Evolutionary conservation across 2,888 invertebrate species (phyloP).

Genomic region (Luffia ferchaultella): DNA sequence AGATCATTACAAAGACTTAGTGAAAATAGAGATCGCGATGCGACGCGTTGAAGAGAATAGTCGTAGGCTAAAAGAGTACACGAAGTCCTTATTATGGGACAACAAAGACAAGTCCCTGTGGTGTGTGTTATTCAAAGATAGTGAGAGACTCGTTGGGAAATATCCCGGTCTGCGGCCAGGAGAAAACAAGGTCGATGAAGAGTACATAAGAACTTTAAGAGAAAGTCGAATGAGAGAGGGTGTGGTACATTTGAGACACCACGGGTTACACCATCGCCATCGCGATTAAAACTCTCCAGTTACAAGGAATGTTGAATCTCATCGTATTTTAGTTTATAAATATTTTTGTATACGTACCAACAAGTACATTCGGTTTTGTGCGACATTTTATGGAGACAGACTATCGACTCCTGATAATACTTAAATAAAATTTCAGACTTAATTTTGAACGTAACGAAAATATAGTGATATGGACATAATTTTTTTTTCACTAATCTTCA

Average conservation of each 20-base stretch:
- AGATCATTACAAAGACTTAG: constrained; percentile 59
- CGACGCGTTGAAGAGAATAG: constrained; percentile 60
- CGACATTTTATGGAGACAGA: too few species aligned
- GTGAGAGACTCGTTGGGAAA: constrained; percentile 35
- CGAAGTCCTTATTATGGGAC: constrained; percentile 58
- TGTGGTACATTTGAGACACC: constrained; percentile 52
- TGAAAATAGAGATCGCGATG: constrained; percentile 63
- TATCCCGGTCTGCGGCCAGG: constrained; percentile 21
- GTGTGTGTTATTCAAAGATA: constrained; percentile 61
- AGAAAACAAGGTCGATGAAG: constrained; percentile 40
- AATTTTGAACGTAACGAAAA: too few species aligned
- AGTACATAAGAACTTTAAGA: constrained; percentile 43
- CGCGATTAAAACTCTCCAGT: neutral
- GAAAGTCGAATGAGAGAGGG: constrained; percentile 52
- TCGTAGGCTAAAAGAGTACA: constrained; percentile 56
- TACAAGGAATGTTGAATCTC: neutral
- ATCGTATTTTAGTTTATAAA: constrained; percentile 18
- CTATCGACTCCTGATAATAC: too few species aligned
- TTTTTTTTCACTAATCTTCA: too few species aligned
- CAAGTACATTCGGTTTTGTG: too few species aligned
- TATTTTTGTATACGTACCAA: constrained; percentile 9
- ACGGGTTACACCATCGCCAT: constrained; percentile 46
- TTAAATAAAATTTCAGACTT: too few species aligned
- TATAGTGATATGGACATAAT: too few species aligned
- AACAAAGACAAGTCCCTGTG: constrained; percentile 60